Base-by-base conservation (phyloP, 2,113 vertebrate species). In the Coracopsis vasa region DNA sequence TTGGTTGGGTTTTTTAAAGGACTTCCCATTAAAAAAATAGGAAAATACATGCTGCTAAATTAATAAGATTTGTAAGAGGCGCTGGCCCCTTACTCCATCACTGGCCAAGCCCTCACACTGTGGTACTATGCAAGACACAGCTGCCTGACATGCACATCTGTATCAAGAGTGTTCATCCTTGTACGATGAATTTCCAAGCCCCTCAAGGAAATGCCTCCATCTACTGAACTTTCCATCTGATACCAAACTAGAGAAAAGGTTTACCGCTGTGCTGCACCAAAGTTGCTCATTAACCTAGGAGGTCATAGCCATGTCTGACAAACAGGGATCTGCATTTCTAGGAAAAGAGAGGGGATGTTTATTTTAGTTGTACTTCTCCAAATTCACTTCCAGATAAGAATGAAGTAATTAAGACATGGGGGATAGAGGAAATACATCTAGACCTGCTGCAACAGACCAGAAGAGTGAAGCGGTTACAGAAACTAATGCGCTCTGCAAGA, bases 261-360 rank as follows among this genome's bases (percentile, higher is more conserved):
- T 92, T 33, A 45, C 20, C 4, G 61, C 54, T 65, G 11, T 0
- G 0, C 41, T 19, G 28, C 84, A 28, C 9, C 10, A 12, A 72
- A 77, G 73, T 51, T 72, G 81, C 51, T 95, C 65, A 60, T 94
- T 71, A 95, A 94, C 66, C 65, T 60, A 62, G 61, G 60, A 90
- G 90, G 81, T 67, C 47, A 5, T 0, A 73, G 66, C 25, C 65
- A 25, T 0, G 18, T 27, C 45, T 45, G 21, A 42, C 51, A 75
- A 82, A 88, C 61, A 75, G 27, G 10, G 5, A 41, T 56, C 29
- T 42, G 60, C 1, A 0, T 64, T 94, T 85, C 94, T 61, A 71
- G 71, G 87, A 85, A 91, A 53, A 67, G 35, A 50, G 54, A 74
- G 24, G 28, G 60, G 20, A 62, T 75, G 81, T 94, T 93, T 95